These are phyloP conservation scores for Cerastoderma edule DNA, from an alignment of 2,888 invertebrate genomes.

Conservation along the genomic window DNA sequence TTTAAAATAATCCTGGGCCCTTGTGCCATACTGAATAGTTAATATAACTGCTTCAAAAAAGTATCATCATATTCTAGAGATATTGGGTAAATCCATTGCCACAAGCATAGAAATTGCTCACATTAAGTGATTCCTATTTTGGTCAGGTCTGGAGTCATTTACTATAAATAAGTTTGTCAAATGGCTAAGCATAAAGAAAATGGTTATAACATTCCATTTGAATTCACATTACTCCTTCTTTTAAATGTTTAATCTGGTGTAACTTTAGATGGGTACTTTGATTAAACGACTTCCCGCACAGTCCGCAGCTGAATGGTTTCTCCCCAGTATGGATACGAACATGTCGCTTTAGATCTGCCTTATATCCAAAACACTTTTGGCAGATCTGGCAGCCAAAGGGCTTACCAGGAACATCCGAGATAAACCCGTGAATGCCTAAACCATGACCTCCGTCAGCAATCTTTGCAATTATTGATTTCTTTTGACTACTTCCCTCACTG, in stretches of 20 bases:
- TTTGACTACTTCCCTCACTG: not conserved
- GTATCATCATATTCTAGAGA: too few species aligned
- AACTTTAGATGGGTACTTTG: constrained; percentile 32
- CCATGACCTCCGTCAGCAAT: constrained; percentile 5
- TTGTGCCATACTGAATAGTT: too few species aligned
- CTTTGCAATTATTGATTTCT: not conserved
- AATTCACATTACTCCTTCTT: too few species aligned
- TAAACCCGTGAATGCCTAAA: constrained; percentile 27
- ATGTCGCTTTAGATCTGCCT: constrained; percentile 43
- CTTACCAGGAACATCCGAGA: constrained; percentile 23
- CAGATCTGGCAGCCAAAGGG: constrained; percentile 41
- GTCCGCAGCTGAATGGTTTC: constrained; percentile 37
- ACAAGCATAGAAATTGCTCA: too few species aligned
- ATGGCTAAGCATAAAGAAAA: too few species aligned
- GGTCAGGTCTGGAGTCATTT: too few species aligned
- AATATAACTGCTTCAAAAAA: too few species aligned
- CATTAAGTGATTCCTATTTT: too few species aligned
- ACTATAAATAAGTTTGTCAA: too few species aligned
- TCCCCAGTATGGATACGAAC: constrained; percentile 54
- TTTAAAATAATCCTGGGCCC: too few species aligned
- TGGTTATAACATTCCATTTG: too few species aligned
- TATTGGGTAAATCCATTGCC: too few species aligned
- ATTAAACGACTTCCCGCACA: constrained; percentile 44
- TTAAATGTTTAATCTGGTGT: constrained; percentile 23
- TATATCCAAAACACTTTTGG: constrained; percentile 36